Evolutionary conservation across 2,888 invertebrate genomes (phyloP), one percentile per base, ranked within the genome.

Genomic region (Campaea margaritaria): DNA sequence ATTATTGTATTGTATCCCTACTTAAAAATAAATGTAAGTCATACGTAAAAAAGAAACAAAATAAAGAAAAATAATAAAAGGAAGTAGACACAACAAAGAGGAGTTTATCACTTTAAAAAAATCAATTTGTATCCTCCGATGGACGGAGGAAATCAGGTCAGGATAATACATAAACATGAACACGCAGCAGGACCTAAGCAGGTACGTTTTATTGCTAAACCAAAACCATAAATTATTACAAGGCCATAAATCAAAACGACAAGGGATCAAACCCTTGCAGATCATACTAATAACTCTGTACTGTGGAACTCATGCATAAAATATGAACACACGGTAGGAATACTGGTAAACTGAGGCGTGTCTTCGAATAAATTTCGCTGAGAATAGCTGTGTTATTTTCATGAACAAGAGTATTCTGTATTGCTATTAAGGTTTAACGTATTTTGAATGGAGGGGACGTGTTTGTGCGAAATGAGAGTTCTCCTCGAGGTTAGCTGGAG

Each of bases 281-380:
- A 38, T 38, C 15, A 28, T 39, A 44, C 27, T n/a, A 44, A 44
- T 52, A 36, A 45, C 28, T 41, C 50, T 36, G 34, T 21, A 16
- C 43, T 3, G 16, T 16, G 15, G 15, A 44, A 21, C 21, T 48
- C 43, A 42, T 54, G 28, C 47, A 48, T 34, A 48, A 41, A 41
- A 34, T 47, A 52, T 38, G 16, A 51, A 52, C 44, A 38, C 44
- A 51, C 43, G 45, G 36, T 39, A 15, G 43, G 28, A 36, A 28
- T 27, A 36, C 16, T 58, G 51, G 48, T 57, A 57, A 57, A 54
- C 21, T 39, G 15, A 56, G 21, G 47, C 77, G 72, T 76, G 77
- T 50, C 63, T 13, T 44, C 42, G 74, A 76, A 75, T 74, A 71
- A 58, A 70, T 76, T 74, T 65, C 13, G 34, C 13, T 38, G 45